Evolutionary conservation across 2,888 invertebrate species (phyloP).

Genomic region (Aleiodes leptofemur): DNA sequence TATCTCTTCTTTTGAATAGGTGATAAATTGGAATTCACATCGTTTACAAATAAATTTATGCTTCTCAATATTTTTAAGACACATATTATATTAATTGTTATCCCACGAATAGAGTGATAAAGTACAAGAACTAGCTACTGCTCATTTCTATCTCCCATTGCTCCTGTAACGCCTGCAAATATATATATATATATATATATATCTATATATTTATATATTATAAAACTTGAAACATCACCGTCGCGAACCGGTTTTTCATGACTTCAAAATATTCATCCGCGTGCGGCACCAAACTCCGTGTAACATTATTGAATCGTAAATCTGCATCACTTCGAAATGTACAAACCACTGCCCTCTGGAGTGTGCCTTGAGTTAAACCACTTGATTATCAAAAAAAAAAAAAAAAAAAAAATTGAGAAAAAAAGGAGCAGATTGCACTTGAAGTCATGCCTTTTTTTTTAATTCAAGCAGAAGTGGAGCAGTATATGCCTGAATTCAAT

Average conservation of each 20-base stretch:
- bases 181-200: neutral
- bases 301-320: conserved; percentile 64
- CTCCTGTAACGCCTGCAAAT: no score
- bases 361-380: neutral
- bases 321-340: conserved; percentile 55
- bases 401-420: no score
- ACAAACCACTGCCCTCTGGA: neutral
- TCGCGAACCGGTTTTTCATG: conserved; percentile 21
- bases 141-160: neutral
- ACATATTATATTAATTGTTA: no score
- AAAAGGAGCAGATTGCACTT: no score
- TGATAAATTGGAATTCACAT: no score
- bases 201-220: neutral
- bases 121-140: conserved; percentile 29
- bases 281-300: conserved; percentile 37
- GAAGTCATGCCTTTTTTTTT: neutral
- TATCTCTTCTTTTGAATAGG: no score
- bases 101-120: conserved; percentile 16
- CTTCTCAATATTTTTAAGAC: no score
- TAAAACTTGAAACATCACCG: conserved; percentile 8
- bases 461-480: no score
- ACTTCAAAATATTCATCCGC: conserved; percentile 6
- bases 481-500: no score
- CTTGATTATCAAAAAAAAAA: neutral
- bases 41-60: no score